Evolutionary conservation across 1,140 invertebrate genomes (phyloP).

Genomic region (Platorchestia sp.): DNA sequence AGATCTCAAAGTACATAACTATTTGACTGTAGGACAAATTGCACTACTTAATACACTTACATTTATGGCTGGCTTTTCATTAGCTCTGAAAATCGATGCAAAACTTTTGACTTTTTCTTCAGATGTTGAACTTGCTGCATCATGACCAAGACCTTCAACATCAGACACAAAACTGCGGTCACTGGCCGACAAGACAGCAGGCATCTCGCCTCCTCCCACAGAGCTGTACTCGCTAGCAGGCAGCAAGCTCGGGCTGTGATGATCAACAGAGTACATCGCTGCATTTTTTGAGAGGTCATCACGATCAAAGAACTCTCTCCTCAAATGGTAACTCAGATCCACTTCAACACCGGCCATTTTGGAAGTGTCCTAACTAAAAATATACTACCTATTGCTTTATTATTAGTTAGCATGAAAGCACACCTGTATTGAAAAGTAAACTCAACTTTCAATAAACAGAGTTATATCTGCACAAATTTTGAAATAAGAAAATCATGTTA

Average conservation of each 20-base stretch:
- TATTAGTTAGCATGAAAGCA: background rate
- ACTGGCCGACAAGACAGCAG: background rate
- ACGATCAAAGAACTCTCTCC: background rate
- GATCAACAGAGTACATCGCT: no score
- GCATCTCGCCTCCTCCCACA: background rate
- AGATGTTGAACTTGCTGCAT: background rate
- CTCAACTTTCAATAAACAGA: no score
- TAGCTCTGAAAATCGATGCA: slow-evolving; percentile 17
- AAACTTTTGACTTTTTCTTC: slow-evolving; percentile 13
- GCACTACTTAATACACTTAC: background rate
- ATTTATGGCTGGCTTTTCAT: background rate
- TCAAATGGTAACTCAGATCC: slow-evolving; percentile 5
- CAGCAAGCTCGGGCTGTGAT: no score
- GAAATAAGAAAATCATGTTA: no score
- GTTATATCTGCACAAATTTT: no score
- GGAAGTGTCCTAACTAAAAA: background rate
- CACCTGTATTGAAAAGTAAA: background rate
- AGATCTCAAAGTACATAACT: no score
- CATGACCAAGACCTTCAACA: background rate
- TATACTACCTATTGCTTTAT: background rate
- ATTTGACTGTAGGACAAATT: background rate
- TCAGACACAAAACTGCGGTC: slow-evolving; percentile 8
- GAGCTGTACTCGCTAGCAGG: background rate
- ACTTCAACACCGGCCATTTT: slow-evolving; percentile 19
- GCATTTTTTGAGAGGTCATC: background rate